These are phyloP conservation scores for Ephialtes manifestator DNA, from an alignment of 2,888 invertebrate genomes.

Conservation along the genomic window DNA sequence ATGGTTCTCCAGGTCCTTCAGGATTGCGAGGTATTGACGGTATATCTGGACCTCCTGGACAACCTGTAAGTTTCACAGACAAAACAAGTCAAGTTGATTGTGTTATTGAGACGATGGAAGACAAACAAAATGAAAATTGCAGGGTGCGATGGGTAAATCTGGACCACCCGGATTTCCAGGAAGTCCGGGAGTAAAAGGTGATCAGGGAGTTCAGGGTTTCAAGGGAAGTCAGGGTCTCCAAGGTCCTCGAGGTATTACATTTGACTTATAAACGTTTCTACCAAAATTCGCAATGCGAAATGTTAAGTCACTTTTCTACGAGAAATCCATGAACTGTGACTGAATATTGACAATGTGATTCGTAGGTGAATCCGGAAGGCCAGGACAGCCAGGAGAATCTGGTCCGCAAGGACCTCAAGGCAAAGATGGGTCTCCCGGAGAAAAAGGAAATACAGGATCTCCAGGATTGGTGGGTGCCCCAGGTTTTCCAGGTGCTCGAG, in stretches of 20 bases:
- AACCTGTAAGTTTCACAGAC: constrained; percentile 87
- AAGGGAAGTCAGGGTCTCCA: constrained; percentile 94
- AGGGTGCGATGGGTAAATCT: constrained; percentile 93
- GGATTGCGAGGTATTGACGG: constrained; percentile 94
- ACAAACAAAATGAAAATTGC: constrained; percentile 66
- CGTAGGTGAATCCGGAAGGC: constrained; percentile 91
- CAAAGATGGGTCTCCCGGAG: constrained; percentile 93
- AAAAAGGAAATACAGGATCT: constrained; percentile 92
- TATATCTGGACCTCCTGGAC: constrained; percentile 92
- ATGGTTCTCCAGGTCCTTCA: constrained; percentile 92
- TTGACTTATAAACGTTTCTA: neutral
- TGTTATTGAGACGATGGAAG: neutral
- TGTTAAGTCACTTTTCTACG: neutral
- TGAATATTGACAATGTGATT: constrained; percentile 7
- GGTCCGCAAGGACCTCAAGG: constrained; percentile 92
- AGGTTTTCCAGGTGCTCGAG: constrained; percentile 94
- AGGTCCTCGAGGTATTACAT: constrained; percentile 89
- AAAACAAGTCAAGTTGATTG: constrained; percentile 18
- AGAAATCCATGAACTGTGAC: neutral
- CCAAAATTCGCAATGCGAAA: neutral
- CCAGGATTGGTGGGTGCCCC: constrained; percentile 91
- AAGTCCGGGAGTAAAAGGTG: constrained; percentile 93
- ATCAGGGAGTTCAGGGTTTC: constrained; percentile 91
- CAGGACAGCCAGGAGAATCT: constrained; percentile 92
- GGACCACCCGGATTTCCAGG: constrained; percentile 96